Evolutionary conservation across 2,797 vertebrate species (phyloP).

Genomic region (Helarctos malayanus): DNA sequence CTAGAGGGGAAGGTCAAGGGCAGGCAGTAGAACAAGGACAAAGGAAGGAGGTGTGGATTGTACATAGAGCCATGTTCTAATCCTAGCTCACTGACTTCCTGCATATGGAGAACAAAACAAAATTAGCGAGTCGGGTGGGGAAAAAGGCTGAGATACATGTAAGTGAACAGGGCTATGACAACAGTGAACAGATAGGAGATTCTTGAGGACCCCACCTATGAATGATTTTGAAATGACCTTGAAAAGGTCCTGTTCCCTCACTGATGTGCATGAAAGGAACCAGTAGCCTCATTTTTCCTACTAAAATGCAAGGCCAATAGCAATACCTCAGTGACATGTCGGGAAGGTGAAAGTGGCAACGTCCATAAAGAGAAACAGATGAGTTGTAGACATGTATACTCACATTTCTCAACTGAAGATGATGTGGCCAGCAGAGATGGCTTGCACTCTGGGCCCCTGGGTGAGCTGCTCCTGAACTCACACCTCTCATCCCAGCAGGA

Average conservation of each 20-base stretch:
- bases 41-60: background rate
- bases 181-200: background rate
- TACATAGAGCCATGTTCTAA: background rate
- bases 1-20: conserved; percentile 60
- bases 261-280: background rate
- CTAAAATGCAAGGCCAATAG: background rate
- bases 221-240: conserved; percentile 13
- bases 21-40: conserved; percentile 22
- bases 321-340: background rate
- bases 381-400: background rate
- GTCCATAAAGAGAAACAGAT: background rate
- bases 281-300: background rate
- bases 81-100: background rate
- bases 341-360: background rate
- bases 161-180: background rate
- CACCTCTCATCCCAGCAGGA: background rate
- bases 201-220: background rate
- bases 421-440: background rate
- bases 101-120: background rate
- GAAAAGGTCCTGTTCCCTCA: background rate
- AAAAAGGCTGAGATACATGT: background rate
- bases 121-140: background rate
- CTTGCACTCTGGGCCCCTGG: background rate
- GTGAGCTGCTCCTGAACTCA: background rate
- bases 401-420: background rate